Percentiles rank a stretch among this genome's conserved stretches.
phyloP scores from a whole-genome alignment of 2,113 vertebrate genomes.

The Coreoperca whiteheadi region DNA sequence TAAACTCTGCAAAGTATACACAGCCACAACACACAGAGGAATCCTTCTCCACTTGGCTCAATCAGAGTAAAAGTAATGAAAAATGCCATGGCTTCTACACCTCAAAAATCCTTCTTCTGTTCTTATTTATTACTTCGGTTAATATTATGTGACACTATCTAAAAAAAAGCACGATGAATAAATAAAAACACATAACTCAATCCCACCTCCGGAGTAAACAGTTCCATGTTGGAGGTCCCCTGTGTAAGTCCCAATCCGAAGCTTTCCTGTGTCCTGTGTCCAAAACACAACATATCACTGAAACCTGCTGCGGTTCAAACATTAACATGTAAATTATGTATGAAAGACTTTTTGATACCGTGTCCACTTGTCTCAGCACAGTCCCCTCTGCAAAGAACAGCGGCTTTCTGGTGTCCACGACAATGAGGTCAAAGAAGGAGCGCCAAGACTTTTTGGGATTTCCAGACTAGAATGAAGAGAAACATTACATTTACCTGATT shows the following conservation, averaged over 20 bases:
- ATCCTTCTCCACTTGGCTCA: background rate
- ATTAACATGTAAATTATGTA: background rate
- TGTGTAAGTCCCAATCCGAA: conserved; percentile 88
- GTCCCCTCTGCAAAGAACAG: conserved; percentile 88
- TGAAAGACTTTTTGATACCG: conserved; percentile 64
- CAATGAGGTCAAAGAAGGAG: conserved; percentile 87
- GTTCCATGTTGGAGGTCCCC: conserved; percentile 87
- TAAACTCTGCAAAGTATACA: background rate
- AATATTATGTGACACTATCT: background rate
- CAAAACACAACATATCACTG: background rate
- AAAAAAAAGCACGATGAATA: background rate
- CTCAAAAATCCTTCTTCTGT: background rate
- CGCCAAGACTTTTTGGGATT: conserved; percentile 76
- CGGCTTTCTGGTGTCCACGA: conserved; percentile 90
- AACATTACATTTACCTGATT: background rate
- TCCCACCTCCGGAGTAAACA: conserved; percentile 88
- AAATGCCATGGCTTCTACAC: background rate
- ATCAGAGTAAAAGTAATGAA: background rate
- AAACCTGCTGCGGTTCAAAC: background rate
- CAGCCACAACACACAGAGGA: background rate
- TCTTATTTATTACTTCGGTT: background rate
- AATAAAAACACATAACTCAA: background rate
- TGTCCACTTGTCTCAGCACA: conserved; percentile 89
- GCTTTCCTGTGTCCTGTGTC: conserved; percentile 87
- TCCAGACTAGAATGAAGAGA: conserved; percentile 58